These are phyloP conservation scores for Eupsilia transversa DNA, from an alignment of 2,888 invertebrate genomes.

Conservation along the genomic window DNA sequence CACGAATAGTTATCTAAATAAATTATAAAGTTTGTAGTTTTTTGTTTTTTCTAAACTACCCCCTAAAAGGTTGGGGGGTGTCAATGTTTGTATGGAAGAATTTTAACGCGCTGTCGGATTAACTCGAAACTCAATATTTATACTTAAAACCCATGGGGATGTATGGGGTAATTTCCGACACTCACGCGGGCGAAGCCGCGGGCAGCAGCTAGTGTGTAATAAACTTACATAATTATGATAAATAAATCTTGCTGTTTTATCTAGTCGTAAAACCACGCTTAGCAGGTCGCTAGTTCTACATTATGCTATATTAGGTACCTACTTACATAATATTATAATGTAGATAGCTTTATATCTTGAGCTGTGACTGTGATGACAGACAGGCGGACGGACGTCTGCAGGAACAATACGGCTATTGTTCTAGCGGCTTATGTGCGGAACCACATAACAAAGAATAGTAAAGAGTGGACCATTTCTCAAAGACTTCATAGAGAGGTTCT, in stretches of 20 bases:
- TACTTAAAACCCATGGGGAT: no score
- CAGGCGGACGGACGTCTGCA: neutral
- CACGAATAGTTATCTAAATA: no score
- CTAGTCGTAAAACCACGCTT: neutral
- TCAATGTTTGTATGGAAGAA: no score
- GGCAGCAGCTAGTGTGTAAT: no score
- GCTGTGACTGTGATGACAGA: conserved; percentile 13
- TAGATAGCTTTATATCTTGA: conserved; percentile 4
- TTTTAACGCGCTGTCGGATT: no score
- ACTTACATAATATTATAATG: neutral
- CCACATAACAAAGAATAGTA: neutral
- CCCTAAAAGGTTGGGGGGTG: no score
- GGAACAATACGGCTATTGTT: conserved; percentile 41
- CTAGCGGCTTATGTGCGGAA: neutral
- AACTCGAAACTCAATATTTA: no score
- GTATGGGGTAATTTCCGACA: no score
- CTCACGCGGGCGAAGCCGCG: no score
- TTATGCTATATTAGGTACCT: neutral
- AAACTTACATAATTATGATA: no score
- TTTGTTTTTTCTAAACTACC: no score
- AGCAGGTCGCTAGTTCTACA: neutral
- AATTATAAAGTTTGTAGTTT: no score
- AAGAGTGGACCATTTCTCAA: neutral
- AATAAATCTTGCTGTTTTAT: neutral
- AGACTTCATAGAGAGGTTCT: neutral